Evolutionary conservation across 2,113 vertebrate genomes (phyloP), one percentile per base, ranked within the genome.

Genomic region (Ariopsis seemanni): DNA sequence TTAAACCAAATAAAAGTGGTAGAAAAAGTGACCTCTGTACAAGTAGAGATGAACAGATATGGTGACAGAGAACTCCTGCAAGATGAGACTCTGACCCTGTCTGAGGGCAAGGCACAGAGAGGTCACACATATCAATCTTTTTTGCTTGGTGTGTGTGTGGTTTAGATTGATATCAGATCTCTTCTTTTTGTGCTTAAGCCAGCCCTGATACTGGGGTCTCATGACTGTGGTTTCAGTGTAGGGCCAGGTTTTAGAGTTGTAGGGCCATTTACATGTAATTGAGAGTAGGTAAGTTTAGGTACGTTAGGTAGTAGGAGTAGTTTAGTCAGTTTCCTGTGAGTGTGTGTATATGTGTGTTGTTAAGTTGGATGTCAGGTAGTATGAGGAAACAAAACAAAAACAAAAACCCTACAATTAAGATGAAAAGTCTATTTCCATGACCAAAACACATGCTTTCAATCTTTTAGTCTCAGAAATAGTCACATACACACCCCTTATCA

Each of bases 1-100:
- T 94, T 93, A 94, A 93, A 89, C 83, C 65, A 89, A 93, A 93
- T 91, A 94, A 93, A 93, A 80, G 71, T 42, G 42, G 85, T 69
- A 93, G 92, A 94, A 94, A 89, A 87, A 48, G 87, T 74, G 34
- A 9, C 22, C 83, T 42, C 89, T 90, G 84, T 91, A 92, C 93
- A 91, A 91, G 85, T 89, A 67, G 89, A 93, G 93, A 93, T 92
- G 91, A 92, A 58, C 89, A 91, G 92, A 91, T 91, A 92, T 83
- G 72, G 89, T 85, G 87, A 92, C 89, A 91, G 7, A 87, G 91
- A 85, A 82, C 50, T n/a, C 82, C 84, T 89, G 93, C 89, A 95
- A 93, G 88, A 93, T 84, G 93, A 95, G 91, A 93, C 65, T 34
- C 86, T 79, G 69, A 82, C 57, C 55, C 81, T 79, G 83, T 14